Percentiles rank a stretch among this genome's conserved stretches.
Conservation (phyloP, 92 coral and sea anemone species). For the Virgularia gustaviana region DNA sequence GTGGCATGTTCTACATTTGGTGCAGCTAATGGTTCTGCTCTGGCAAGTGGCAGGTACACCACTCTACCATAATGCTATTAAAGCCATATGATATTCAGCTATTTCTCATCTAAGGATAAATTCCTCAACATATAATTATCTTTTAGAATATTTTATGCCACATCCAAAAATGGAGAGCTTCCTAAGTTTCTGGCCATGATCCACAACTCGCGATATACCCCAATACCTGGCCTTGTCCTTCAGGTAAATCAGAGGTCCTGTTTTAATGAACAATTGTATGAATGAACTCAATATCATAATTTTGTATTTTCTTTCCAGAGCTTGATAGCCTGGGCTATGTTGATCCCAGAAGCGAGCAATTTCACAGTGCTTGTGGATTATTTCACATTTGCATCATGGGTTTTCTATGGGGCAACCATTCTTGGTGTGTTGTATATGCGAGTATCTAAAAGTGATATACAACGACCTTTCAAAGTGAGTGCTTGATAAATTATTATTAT, state of each 20-base stretch:
- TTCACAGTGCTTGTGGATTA: constrained; percentile 81
- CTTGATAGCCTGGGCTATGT: constrained; percentile 86
- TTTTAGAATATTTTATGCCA: constrained; percentile 72
- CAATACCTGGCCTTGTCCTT: constrained; percentile 78
- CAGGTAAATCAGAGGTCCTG: constrained; percentile 68
- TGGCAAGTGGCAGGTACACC: constrained; percentile 79
- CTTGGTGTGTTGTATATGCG: constrained; percentile 76
- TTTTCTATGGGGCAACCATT: constrained; percentile 79
- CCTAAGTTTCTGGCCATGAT: constrained; percentile 88
- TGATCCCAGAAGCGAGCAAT: constrained; percentile 81
- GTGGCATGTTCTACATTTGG: constrained; percentile 97
- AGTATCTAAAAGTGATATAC: constrained; percentile 54
- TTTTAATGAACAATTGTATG: no score
- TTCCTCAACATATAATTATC: no score
- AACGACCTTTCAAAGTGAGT: constrained; percentile 76
- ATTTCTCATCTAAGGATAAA: neutral
- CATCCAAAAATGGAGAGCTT: constrained; percentile 87
- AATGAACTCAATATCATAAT: no score
- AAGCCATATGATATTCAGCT: neutral
- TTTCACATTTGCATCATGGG: constrained; percentile 97
- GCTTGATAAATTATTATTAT: neutral
- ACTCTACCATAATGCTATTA: no score
- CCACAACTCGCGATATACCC: constrained; percentile 79
- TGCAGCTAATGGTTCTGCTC: constrained; percentile 87
- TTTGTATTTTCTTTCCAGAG: constrained; percentile 49